Evolutionary conservation across 2,113 vertebrate genomes (phyloP).

Genomic region (Glareola pratincola): DNA sequence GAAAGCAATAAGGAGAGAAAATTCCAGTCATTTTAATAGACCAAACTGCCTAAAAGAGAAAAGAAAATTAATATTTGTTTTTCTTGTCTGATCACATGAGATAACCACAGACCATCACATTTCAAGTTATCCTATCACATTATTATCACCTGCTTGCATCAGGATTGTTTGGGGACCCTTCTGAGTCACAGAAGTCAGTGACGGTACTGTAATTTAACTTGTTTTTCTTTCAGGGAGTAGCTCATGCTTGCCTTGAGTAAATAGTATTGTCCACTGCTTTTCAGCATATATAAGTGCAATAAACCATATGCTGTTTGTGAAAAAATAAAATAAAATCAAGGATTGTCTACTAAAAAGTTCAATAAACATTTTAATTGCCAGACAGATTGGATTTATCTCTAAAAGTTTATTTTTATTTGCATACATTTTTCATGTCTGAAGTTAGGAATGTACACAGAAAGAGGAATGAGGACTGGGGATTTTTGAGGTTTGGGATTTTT

Average conservation of each 20-base stretch:
- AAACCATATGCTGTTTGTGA: not conserved
- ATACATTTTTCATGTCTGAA: not conserved
- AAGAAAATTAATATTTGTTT: not conserved
- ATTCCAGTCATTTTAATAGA: conserved; percentile 33
- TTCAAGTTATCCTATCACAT: not conserved
- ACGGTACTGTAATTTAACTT: not conserved
- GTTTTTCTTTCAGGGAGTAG: not conserved
- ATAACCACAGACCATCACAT: not conserved
- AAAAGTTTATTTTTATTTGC: not conserved
- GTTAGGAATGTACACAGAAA: not conserved
- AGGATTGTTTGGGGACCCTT: not conserved
- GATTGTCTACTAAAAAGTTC: not conserved
- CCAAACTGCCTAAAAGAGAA: not conserved
- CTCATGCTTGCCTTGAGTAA: not conserved
- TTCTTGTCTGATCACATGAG: not conserved
- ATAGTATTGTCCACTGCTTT: not conserved
- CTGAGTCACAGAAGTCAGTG: not conserved
- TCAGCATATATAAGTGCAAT: not conserved
- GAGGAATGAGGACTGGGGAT: not conserved
- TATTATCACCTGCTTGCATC: not conserved
- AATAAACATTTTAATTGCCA: not conserved
- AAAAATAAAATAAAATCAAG: not conserved
- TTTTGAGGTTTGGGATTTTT: not conserved
- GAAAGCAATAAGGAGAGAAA: not conserved
- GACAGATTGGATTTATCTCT: not conserved